Base-by-base conservation (phyloP, 2,113 vertebrate genomes). In the Forbesichthys papilliferus region DNA sequence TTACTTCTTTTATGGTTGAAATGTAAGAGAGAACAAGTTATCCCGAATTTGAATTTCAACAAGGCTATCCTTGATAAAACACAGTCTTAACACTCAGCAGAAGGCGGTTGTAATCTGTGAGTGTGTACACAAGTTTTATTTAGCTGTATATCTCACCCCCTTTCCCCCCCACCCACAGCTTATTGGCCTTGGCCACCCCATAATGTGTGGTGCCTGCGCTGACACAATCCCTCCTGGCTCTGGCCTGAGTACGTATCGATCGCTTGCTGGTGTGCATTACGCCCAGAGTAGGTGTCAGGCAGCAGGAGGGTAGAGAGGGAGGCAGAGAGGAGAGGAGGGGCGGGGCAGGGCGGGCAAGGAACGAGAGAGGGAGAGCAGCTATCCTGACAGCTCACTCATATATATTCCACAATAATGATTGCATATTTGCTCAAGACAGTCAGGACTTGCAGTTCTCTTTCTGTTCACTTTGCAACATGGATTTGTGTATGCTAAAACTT, bases 211-310 rank as follows among this genome's bases (percentile, higher is more conserved):
- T 83, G 86, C 87, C 87, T 88, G 62, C 80, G 81, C 88, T 92
- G 90, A 89, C 91, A 93, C 90, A 91, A 90, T 86, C 91, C 89
- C 87, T 92, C 87, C 77, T 77, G 82, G 83, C 87, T 88, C 80
- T 87, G 51, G 84, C 77, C 85, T 89, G 89, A 91, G 88, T 88
- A 74, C 64, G 78, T 90, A 92, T 92, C 79, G 90, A 92, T 92
- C 87, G 86, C 77, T 85, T 89, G 89, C 88, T 90, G 83, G 84
- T 86, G 87, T 85, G 88, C 86, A 90, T 91, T 90, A 90, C 82
- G 75, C 80, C 88, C 82, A 88, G 78, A 79, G 79, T 81, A 88
- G 78, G 88, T 90, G 88, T 90, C 86, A 81, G 85, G 56, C 65
- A 68, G 73, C 68, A 71, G 51, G 60, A 61, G 54, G 64, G 57